Evolutionary conservation across 2,797 vertebrate species (phyloP), one percentile per base, ranked within the genome.

Genomic region (Takifugu rubripes): DNA sequence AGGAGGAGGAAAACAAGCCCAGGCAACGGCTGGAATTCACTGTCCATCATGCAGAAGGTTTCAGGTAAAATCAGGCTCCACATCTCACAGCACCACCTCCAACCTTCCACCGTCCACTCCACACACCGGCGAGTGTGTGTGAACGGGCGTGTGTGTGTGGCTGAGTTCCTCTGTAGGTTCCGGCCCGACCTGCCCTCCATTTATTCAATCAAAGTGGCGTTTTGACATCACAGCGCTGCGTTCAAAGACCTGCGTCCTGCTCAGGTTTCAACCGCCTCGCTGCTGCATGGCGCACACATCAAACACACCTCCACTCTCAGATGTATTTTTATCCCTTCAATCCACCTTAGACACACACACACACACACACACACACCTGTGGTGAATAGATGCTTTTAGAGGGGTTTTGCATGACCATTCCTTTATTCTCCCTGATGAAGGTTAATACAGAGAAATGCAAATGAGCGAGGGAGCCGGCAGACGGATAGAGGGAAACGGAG

Each of bases 371-470:
- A 12, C 40, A 16, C 52, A 53, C 51, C 56, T 70, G 44, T 50
- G 0, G n/a, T 80, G 78, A 78, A 86, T 79, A 72, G 65, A 65
- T 36, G 71, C 75, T 63, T 76, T 72, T 53, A 65, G 59, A 46
- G 67, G 66, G 72, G 72, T 68, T 67, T 48, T 77, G 44, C 44
- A 56, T 75, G 79, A 78, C 79, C 83, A 72, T 64, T 81, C 70
- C 54, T 83, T 86, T 81, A 63, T 78, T 82, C 72, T 66, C 65
- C 57, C 46, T 26, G 25, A 74, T 59, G 60, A 70, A 77, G 79
- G 82, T 76, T 87, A 82, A 84, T 85, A 82, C 77, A 75, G 80
- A 74, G 78, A 86, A 10, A 77, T 85, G 78, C 72, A 81, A 81
- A 84, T 85, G 54, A 85, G 78, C 76, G 76, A 70, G 74, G 67